These are phyloP conservation scores for Malurus cyaneus DNA, from an alignment of 2,113 vertebrate species.

Conservation along the genomic window DNA sequence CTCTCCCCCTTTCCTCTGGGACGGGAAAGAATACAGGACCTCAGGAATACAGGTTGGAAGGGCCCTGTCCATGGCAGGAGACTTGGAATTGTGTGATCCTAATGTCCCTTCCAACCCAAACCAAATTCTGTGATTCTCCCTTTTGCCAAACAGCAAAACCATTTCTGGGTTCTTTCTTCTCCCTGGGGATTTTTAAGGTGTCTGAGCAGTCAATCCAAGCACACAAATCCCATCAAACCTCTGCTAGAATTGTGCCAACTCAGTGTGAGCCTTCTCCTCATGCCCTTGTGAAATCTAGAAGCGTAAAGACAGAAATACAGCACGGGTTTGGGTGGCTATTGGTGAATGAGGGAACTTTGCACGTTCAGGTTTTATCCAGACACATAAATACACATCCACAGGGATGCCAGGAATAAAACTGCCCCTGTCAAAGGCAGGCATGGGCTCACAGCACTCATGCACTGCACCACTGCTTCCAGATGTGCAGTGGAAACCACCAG, in stretches of 20 bases:
- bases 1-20: background rate
- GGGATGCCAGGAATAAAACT: background rate
- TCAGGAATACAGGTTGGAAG: no score
- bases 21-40: background rate
- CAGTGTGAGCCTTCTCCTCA: background rate
- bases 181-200: background rate
- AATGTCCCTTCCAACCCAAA: background rate
- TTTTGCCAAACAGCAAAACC: background rate
- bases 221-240: background rate
- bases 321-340: fast-evolving
- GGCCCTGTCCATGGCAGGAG: background rate
- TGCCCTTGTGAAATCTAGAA: background rate
- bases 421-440: background rate
- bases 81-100: background rate
- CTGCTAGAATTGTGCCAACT: background rate
- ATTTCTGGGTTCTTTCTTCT: background rate
- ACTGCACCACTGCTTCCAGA: background rate
- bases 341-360: background rate
- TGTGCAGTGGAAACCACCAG: background rate
- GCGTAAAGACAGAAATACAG: background rate
- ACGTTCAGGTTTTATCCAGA: background rate
- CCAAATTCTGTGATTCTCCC: background rate
- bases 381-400: background rate
- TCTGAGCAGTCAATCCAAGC: background rate
- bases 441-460: background rate